Percentiles rank a stretch among this genome's conserved stretches.
Evolutionary conservation across 2,113 vertebrate species (phyloP).

Genomic region (Fulmarus glacialis): DNA sequence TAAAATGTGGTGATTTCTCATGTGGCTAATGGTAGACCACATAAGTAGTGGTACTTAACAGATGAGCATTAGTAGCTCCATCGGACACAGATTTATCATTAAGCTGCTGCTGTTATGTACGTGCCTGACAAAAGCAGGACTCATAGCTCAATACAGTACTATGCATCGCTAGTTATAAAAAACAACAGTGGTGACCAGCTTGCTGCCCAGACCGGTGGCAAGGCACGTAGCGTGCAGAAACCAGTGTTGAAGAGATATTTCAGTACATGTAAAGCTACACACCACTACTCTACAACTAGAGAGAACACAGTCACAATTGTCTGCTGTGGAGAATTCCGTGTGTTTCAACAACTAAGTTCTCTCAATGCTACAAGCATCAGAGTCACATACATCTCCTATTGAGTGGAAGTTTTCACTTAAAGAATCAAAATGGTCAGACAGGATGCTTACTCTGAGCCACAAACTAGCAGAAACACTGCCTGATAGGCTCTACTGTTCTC

Average conservation of each 20-base stretch:
- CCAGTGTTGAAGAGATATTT: not conserved
- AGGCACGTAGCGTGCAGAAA: not conserved
- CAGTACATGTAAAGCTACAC: not conserved
- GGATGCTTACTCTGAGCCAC: not conserved
- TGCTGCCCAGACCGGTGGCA: not conserved
- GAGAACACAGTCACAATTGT: not conserved
- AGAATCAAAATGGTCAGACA: not conserved
- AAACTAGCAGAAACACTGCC: not conserved
- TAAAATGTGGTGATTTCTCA: constrained; percentile 41
- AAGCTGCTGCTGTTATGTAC: not conserved
- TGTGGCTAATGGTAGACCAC: constrained; percentile 22
- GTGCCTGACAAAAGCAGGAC: not conserved
- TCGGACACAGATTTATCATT: not conserved
- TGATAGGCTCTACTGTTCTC: not conserved
- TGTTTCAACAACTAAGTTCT: not conserved
- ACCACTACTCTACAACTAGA: not conserved
- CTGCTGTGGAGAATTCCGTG: not conserved
- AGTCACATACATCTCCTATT: not conserved
- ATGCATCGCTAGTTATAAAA: not conserved
- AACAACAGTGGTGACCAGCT: not conserved
- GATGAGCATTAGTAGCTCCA: constrained; percentile 15
- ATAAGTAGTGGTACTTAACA: constrained; percentile 1
- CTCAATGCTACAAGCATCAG: not conserved
- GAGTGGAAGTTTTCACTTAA: not conserved
- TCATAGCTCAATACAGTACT: not conserved